Evolutionary conservation across 2,797 vertebrate species (phyloP), one percentile per base, ranked within the genome.

Genomic region (Protosalanx chinensis): DNA sequence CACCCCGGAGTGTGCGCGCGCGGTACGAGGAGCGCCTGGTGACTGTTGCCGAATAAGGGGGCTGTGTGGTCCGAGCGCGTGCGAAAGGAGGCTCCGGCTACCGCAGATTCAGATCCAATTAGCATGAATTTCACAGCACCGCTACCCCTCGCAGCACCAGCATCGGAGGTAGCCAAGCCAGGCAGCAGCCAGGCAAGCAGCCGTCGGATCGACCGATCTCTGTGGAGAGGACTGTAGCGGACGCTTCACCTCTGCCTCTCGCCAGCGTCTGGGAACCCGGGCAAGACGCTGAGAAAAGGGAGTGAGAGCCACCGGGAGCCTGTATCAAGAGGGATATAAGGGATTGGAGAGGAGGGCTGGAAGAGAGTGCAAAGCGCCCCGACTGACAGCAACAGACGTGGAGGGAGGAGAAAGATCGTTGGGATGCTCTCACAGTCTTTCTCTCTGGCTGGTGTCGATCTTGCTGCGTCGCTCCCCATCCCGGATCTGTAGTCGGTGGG

Each of bases 51-150:
- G 61, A 76, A 70, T 30, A 15, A 16, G n/a, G 53, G 12, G 3
- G 37, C 51, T 53, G 15, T 53, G 51, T 53, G 18, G 4, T 20
- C 53, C n/a, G 15, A 3, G 84, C 83, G 77, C 79, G 84, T 81
- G 33, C 82, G 84, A 80, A 89, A 86, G 86, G 90, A 90, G 88
- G 88, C 84, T 81, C 86, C 86, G 82, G 83, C 86, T 88, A 88
- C 90, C 87, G 90, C 88, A 64, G 68, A 59, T 56, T 88, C 86
- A 85, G 88, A 88, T 91, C 91, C 88, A 88, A 90, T 91, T 91
- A 91, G 88, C 89, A 91, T 90, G 91, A 88, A 90, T 90, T 90
- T 91, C 86, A 91, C 86, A 90, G 90, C 84, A 69, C 81, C 84
- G 13, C 33, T 16, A 32, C 37, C 6, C 71, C 18, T 12, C 53